These are phyloP conservation scores for Melieria picta DNA, from an alignment of 2,888 invertebrate genomes.

Conservation along the genomic window DNA sequence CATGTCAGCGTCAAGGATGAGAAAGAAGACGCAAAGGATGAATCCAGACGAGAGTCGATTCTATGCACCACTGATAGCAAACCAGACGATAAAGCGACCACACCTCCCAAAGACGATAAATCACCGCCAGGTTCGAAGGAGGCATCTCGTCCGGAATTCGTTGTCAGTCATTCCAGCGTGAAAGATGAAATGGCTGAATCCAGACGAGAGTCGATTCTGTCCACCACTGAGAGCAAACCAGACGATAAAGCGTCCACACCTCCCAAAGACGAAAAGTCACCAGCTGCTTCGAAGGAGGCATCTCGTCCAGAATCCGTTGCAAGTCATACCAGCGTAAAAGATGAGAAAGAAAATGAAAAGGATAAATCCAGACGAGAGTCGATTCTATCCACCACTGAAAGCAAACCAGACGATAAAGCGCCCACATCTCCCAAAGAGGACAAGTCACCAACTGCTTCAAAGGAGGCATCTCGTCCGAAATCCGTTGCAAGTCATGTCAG, in stretches of 20 bases:
- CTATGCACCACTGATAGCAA: conserved; percentile 26
- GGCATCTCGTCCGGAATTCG: conserved; percentile 57
- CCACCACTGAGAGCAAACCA: conserved; percentile 22
- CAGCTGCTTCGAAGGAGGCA: conserved; percentile 42
- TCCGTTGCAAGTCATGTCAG: conserved; percentile 31
- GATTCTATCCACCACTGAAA: conserved; percentile 17
- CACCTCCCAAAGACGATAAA: conserved; percentile 19
- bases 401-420: conserved; percentile 37
- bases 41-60: background rate
- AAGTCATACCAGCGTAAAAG: background rate
- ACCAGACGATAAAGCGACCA: conserved; percentile 33
- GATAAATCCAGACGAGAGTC: conserved; percentile 31
- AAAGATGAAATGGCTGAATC: conserved; percentile 21
- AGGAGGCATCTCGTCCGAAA: conserved; percentile 35
- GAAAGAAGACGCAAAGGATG: conserved; percentile 33
- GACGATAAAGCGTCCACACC: background rate
- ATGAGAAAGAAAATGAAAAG: conserved; percentile 1
- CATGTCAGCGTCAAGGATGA: conserved; percentile 3
- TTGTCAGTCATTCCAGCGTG: conserved; percentile 35
- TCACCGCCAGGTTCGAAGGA: conserved; percentile 38
- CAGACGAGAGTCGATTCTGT: conserved; percentile 28
- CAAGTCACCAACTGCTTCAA: conserved; percentile 25
- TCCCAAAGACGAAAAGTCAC: conserved; percentile 11
- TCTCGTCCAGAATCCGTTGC: conserved; percentile 51
- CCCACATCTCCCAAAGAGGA: background rate